Conservation (phyloP, 1,140 invertebrate species). For the Hycleus phaleratus region DNA sequence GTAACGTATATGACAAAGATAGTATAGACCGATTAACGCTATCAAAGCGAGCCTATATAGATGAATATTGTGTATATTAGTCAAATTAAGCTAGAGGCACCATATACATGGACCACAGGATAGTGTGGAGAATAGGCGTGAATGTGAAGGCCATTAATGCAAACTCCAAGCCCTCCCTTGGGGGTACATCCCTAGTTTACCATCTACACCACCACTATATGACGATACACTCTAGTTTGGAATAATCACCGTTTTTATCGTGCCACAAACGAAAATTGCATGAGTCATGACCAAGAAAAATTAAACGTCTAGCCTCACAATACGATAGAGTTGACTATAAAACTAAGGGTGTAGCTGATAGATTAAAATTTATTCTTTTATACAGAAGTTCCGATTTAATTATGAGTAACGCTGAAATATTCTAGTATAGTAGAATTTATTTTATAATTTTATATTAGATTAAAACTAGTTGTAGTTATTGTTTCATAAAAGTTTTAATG, state of each 20-base stretch:
- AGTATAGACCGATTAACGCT: constrained; percentile 7
- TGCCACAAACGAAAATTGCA: neutral
- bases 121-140: constrained; percentile 8
- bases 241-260: constrained; percentile 14
- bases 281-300: constrained; percentile 5
- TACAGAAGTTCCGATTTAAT: too few relatives aligned
- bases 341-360: too few relatives aligned
- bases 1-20: neutral
- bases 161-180: constrained; percentile 8
- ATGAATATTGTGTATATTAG: constrained; percentile 16
- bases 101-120: constrained; percentile 10
- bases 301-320: neutral
- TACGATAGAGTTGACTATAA: too few relatives aligned
- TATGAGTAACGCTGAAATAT: too few relatives aligned
- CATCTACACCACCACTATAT: too few relatives aligned
- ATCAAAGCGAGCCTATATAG: constrained; percentile 12
- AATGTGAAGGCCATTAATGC: constrained; percentile 15
- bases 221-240: too few relatives aligned
- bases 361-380: too few relatives aligned
- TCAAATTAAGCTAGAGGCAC: constrained; percentile 16
- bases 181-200: neutral
- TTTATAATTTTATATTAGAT: too few relatives aligned
- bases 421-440: too few relatives aligned
- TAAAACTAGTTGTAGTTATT: too few relatives aligned
- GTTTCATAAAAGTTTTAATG: too few relatives aligned